Percentiles rank a stretch among this genome's conserved stretches.
phyloP scores from a whole-genome alignment of 2,797 vertebrate genomes.

The Cuculus canorus region DNA sequence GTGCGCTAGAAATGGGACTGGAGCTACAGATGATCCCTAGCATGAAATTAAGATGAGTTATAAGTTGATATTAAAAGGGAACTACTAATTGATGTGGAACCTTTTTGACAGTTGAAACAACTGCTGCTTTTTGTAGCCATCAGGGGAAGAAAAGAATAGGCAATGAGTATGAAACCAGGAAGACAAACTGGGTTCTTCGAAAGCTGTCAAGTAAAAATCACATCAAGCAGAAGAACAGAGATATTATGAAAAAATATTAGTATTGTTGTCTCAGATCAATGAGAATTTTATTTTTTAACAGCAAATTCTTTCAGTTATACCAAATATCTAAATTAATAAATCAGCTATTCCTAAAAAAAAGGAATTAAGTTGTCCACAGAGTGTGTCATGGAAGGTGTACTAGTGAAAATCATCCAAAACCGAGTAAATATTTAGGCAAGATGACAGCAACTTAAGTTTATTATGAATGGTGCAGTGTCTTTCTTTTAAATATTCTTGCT shows the following conservation, averaged over 20 bases:
- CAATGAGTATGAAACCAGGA: neutral
- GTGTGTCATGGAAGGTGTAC: rapidly evolving
- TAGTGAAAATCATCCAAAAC: neutral
- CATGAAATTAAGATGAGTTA: neutral
- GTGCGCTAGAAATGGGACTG: neutral
- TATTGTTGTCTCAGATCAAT: neutral
- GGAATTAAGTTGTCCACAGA: neutral
- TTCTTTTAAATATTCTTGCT: neutral
- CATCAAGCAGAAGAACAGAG: neutral
- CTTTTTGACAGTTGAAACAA: neutral
- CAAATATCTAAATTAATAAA: neutral
- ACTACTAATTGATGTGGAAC: neutral
- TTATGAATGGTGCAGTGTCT: neutral
- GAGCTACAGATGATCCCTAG: neutral
- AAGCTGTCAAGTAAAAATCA: neutral
- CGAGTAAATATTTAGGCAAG: neutral
- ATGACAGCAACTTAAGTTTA: neutral
- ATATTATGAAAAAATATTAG: neutral
- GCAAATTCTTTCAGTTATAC: neutral
- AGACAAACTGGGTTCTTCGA: neutral
- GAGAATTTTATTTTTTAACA: neutral
- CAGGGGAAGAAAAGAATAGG: neutral
- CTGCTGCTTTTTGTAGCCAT: neutral
- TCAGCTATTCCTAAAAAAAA: neutral
- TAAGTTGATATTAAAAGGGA: neutral